Conservation (phyloP, 2,113 vertebrate genomes). For the Antigone vipio region DNA sequence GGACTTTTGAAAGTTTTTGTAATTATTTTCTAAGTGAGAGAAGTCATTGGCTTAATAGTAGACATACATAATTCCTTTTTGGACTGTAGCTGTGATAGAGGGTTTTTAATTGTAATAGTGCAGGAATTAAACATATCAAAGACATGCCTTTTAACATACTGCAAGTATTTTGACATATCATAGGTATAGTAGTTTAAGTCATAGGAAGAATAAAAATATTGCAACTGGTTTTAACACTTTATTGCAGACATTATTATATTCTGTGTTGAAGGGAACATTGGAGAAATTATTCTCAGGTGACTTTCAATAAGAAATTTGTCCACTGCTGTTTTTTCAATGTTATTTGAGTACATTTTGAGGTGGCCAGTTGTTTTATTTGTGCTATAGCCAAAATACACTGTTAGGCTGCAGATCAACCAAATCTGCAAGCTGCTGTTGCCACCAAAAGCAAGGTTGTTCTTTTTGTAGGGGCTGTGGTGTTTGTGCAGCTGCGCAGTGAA, state of each 20-base stretch:
- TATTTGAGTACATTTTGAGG: background rate
- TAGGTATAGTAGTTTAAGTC: background rate
- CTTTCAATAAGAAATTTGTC: background rate
- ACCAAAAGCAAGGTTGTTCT: background rate
- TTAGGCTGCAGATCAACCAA: background rate
- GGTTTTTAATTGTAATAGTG: background rate
- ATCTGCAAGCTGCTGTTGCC: background rate
- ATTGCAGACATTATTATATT: background rate
- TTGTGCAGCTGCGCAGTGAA: slow-evolving; percentile 50
- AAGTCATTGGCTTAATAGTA: background rate
- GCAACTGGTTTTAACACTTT: background rate
- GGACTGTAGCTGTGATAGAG: background rate
- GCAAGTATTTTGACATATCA: background rate
- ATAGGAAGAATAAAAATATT: background rate
- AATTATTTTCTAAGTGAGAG: background rate
- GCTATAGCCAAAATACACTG: background rate
- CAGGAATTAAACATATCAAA: background rate
- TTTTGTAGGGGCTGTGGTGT: background rate
- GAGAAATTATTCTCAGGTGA: background rate
- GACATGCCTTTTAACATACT: background rate
- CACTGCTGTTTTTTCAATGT: background rate
- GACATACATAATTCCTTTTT: background rate
- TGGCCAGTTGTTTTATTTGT: background rate
- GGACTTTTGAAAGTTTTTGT: background rate
- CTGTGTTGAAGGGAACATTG: background rate